Percentiles rank a stretch among this genome's conserved stretches.
phyloP scores from a whole-genome alignment of 2,113 vertebrate species.

The Arizona elegans region DNA sequence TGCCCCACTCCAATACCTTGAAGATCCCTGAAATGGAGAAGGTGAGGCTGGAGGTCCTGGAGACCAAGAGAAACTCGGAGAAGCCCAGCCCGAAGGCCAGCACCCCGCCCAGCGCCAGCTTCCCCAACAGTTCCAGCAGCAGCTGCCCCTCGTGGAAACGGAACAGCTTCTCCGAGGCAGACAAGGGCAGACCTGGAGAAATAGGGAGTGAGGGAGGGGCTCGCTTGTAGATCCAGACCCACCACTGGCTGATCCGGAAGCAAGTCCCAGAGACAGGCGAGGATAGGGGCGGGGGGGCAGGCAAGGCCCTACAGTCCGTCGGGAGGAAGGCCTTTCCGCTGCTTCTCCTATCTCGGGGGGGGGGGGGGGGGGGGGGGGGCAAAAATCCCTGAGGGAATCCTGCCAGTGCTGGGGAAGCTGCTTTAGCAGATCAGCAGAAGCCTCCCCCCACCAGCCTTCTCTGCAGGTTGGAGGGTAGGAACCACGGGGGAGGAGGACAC shows the following conservation, averaged over 20 bases:
- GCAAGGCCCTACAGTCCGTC: background rate
- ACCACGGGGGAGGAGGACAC: too few relatives aligned
- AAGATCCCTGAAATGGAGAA: slow-evolving; percentile 94
- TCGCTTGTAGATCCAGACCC: background rate
- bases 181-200: slow-evolving; percentile 81
- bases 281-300: background rate
- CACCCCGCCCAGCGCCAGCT: slow-evolving; percentile 79
- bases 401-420: too few relatives aligned
- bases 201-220: background rate
- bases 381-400: background rate
- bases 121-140: slow-evolving; percentile 74
- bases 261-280: background rate
- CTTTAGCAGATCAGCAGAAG: too few relatives aligned
- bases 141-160: slow-evolving; percentile 75
- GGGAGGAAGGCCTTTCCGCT: background rate
- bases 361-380: too few relatives aligned
- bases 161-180: slow-evolving; percentile 85
- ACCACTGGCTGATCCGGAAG: background rate
- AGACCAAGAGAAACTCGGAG: slow-evolving; percentile 94
- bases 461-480: too few relatives aligned
- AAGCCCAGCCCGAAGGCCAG: slow-evolving; percentile 93
- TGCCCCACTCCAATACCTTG: slow-evolving; percentile 75
- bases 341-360: background rate
- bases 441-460: too few relatives aligned
- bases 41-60: slow-evolving; percentile 90